Conservation (phyloP, 2,113 vertebrate genomes). For the Rhadina sibilatrix region DNA sequence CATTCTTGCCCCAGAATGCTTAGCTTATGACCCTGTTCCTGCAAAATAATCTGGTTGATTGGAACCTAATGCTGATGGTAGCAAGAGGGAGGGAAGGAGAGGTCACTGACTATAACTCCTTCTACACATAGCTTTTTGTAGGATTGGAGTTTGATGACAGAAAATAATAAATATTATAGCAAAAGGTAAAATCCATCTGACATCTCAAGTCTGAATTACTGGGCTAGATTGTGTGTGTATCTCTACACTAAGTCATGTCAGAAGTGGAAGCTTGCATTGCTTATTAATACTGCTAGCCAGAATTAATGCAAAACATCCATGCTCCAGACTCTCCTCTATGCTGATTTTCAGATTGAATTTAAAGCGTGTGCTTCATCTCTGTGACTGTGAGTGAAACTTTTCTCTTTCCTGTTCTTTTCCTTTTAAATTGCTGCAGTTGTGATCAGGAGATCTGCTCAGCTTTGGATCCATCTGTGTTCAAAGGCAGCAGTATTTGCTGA, state of each 20-base stretch:
- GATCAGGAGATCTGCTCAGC: background rate
- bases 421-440: background rate
- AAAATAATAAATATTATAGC: conserved; percentile 39
- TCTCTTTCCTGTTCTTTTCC: background rate
- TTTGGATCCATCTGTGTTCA: background rate
- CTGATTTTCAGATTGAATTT: background rate
- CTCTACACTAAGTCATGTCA: background rate
- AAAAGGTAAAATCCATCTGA: conserved; percentile 34
- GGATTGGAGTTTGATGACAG: conserved; percentile 35
- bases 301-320: background rate
- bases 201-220: background rate
- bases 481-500: background rate
- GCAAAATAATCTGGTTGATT: conserved; percentile 56
- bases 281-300: background rate
- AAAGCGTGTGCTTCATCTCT: background rate
- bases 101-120: conserved; percentile 30
- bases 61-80: conserved; percentile 51
- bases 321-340: background rate
- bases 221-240: background rate
- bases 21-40: conserved; percentile 49
- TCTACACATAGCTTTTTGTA: background rate
- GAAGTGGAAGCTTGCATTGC: background rate
- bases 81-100: conserved; percentile 24
- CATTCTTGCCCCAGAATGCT: conserved; percentile 54
- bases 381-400: background rate